Percentiles rank a stretch among this genome's conserved stretches.
Evolutionary conservation across 1,140 invertebrate species (phyloP).

Genomic region (Procambarus virginalis): DNA sequence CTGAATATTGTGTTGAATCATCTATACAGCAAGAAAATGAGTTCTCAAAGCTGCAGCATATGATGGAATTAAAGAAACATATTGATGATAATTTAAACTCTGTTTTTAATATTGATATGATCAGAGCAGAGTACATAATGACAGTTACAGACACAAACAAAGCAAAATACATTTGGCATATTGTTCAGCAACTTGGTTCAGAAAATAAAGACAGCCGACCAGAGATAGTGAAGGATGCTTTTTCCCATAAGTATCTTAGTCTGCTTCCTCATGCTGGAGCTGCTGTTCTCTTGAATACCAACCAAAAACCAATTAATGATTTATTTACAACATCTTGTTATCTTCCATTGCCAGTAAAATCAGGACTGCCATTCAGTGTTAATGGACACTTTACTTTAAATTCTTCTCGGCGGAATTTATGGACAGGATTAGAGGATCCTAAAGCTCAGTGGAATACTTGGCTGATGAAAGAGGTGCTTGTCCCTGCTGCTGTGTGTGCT

Average conservation of each 20-base stretch:
- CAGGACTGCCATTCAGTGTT: slow-evolving; percentile 42
- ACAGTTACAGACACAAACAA: not conserved
- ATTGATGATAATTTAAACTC: not conserved
- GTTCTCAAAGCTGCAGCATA: not conserved
- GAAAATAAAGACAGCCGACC: slow-evolving; percentile 3
- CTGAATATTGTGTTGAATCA: slow-evolving; percentile 20
- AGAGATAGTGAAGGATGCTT: slow-evolving; percentile 27
- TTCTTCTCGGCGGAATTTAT: slow-evolving; percentile 26
- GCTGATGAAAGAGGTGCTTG: slow-evolving; percentile 38
- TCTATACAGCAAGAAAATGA: not conserved
- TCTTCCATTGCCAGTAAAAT: slow-evolving; percentile 20
- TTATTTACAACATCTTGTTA: slow-evolving; percentile 35
- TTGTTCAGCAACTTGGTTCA: slow-evolving; percentile 35
- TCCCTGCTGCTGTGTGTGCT: slow-evolving; percentile 20
- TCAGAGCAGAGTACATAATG: slow-evolving; percentile 24
- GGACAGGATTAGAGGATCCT: not conserved
- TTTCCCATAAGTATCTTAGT: not conserved
- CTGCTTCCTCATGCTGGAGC: slow-evolving; percentile 43
- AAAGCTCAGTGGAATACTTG: slow-evolving; percentile 31
- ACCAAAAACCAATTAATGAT: not conserved
- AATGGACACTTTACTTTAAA: slow-evolving; percentile 45
- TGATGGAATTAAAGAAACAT: not conserved
- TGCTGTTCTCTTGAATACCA: slow-evolving; percentile 19
- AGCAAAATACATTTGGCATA: not conserved
- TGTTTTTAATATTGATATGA: not conserved